Percentiles rank a stretch among this genome's conserved stretches.
Conservation (phyloP, 2,888 invertebrate genomes). For the Drosophila flavopinicola region DNA sequence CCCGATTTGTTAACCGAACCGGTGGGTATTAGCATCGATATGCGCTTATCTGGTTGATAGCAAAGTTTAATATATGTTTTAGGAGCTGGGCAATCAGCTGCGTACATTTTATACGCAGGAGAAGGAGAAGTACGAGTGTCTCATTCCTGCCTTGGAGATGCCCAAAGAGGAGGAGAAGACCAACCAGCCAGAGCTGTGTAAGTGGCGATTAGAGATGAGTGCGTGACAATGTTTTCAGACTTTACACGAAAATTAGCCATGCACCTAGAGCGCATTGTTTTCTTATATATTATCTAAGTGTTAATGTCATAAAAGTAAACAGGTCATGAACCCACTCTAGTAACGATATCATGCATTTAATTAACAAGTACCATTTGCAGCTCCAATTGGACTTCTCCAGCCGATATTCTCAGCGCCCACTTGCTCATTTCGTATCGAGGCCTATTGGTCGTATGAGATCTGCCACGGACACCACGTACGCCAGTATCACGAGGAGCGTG, state of each 20-base stretch:
- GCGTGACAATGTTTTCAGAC: too few species aligned
- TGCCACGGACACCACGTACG: conserved; percentile 96
- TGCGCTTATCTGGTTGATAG: background rate
- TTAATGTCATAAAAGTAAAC: background rate
- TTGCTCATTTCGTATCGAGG: conserved; percentile 94
- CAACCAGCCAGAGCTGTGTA: conserved; percentile 78
- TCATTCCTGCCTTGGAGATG: conserved; percentile 88
- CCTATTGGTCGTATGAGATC: conserved; percentile 98
- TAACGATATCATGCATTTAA: background rate
- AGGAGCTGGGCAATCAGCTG: conserved; percentile 72
- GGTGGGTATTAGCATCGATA: conserved; percentile 72
- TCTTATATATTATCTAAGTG: too few species aligned
- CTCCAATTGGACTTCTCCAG: conserved; percentile 90
- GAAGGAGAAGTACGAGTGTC: conserved; percentile 93
- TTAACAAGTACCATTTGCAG: conserved; percentile 64
- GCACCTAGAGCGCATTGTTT: too few species aligned
- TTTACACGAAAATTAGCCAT: too few species aligned
- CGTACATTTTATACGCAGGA: conserved; percentile 86
- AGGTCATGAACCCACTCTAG: background rate
- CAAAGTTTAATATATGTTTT: background rate
- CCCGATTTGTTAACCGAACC: conserved; percentile 83
- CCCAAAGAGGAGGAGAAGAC: conserved; percentile 81
- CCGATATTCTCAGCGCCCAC: conserved; percentile 91
- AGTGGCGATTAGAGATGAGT: background rate
- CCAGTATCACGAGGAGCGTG: conserved; percentile 98